These are phyloP conservation scores for Spongilla lacustris DNA, from an alignment of 37 sponge, comb jelly and placozoan species.

Conservation along the genomic window DNA sequence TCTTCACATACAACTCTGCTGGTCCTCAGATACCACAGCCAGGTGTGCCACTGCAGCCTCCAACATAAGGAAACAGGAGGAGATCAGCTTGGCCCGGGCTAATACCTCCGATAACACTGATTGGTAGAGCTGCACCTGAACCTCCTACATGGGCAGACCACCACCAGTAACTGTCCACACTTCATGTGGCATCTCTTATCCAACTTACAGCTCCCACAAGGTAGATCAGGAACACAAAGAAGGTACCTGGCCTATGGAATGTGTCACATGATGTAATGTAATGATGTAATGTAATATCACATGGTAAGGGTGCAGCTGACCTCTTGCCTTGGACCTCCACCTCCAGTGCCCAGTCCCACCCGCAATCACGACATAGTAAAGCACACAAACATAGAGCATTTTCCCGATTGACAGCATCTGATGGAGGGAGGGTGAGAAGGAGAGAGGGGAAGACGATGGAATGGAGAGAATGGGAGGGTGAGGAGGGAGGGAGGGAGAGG, in stretches of 20 bases:
- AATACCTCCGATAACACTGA: constrained; percentile 7
- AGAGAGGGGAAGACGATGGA: neutral
- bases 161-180: neutral
- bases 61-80: constrained; percentile 52
- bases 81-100: constrained; percentile 31
- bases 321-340: constrained; percentile 1
- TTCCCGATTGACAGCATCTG: constrained; percentile 14
- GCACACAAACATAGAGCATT: constrained; percentile 49
- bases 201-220: constrained; percentile 23
- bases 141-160: constrained; percentile 19
- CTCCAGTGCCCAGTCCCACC: constrained; percentile 38
- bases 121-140: constrained; percentile 22
- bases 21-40: constrained; percentile 4
- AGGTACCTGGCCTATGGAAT: constrained; percentile 4
- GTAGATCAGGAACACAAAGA: constrained; percentile 30
- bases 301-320: neutral
- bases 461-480: neutral
- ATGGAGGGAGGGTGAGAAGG: neutral
- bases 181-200: neutral
- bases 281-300: neutral
- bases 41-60: constrained; percentile 42
- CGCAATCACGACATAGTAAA: constrained; percentile 33
- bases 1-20: neutral
- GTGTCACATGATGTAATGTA: neutral
- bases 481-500: no score